These are phyloP conservation scores for Leptinotarsa juncta DNA, from an alignment of 2,888 invertebrate genomes.

Conservation along the genomic window DNA sequence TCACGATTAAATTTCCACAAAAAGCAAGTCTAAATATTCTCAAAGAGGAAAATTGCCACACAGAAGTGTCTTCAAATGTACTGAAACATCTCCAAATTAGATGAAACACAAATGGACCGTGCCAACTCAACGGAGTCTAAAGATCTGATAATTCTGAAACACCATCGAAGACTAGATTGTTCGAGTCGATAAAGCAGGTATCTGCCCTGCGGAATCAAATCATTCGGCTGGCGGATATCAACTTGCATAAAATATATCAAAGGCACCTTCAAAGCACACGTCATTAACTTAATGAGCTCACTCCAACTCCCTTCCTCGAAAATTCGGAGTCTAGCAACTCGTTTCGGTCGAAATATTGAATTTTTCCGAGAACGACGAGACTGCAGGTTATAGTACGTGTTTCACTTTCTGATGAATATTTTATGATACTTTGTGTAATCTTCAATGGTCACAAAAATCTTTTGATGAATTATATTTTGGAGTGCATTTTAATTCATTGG, in stretches of 20 bases:
- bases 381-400: conserved; percentile 51
- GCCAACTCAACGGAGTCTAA: conserved; percentile 57
- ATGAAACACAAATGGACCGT: conserved; percentile 60
- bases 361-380: conserved; percentile 38
- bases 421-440: conserved; percentile 59
- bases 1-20: not conserved
- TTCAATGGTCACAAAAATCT: conserved; percentile 44
- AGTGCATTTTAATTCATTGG: no score
- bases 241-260: conserved; percentile 60
- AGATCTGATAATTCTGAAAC: conserved; percentile 59
- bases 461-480: no score
- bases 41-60: not conserved
- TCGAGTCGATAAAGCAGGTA: conserved; percentile 59
- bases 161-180: conserved; percentile 57
- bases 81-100: conserved; percentile 58
- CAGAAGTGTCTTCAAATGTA: not conserved
- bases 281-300: conserved; percentile 63
- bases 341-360: conserved; percentile 50
- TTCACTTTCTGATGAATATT: conserved; percentile 62
- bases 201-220: conserved; percentile 59
- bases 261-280: conserved; percentile 56
- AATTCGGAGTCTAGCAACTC: conserved; percentile 43
- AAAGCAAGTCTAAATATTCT: not conserved
- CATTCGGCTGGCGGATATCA: conserved; percentile 60
- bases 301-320: conserved; percentile 47